Conservation (phyloP, 2,113 vertebrate genomes). For the Pycnonotus jocosus region DNA sequence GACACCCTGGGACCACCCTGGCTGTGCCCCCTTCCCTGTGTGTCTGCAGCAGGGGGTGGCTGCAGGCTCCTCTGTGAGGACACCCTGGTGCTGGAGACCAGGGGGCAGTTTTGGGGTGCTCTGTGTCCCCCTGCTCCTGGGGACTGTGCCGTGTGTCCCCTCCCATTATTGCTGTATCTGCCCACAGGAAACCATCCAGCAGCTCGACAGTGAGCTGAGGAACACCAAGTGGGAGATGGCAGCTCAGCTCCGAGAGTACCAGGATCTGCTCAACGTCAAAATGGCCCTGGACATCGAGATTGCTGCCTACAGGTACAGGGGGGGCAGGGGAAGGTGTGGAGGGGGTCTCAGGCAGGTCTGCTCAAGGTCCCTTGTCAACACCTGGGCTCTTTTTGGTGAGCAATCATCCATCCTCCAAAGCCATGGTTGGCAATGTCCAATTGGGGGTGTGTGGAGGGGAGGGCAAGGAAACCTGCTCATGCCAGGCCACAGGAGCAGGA, state of each 20-base stretch:
- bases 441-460: not conserved
- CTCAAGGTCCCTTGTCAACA: not conserved
- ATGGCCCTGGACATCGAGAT: conserved; percentile 97
- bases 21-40: not conserved
- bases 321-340: not conserved
- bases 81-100: not conserved
- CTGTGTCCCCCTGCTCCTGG: not conserved
- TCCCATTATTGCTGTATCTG: not conserved
- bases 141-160: not conserved
- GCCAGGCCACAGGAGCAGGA: not conserved
- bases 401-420: not conserved
- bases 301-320: conserved; percentile 86
- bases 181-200: conserved; percentile 86
- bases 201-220: conserved; percentile 87
- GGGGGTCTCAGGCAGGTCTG: not conserved
- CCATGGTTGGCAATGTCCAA: fast-evolving
- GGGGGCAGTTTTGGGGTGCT: not conserved
- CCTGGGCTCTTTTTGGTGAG: not conserved
- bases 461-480: not conserved
- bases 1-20: no score
- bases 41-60: not conserved
- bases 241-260: conserved; percentile 89
- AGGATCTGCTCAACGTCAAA: conserved; percentile 94
- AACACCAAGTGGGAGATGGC: conserved; percentile 96
- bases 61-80: not conserved